phyloP scores from a whole-genome alignment of 2,113 vertebrate genomes.

The Mormyrus lacerda region DNA sequence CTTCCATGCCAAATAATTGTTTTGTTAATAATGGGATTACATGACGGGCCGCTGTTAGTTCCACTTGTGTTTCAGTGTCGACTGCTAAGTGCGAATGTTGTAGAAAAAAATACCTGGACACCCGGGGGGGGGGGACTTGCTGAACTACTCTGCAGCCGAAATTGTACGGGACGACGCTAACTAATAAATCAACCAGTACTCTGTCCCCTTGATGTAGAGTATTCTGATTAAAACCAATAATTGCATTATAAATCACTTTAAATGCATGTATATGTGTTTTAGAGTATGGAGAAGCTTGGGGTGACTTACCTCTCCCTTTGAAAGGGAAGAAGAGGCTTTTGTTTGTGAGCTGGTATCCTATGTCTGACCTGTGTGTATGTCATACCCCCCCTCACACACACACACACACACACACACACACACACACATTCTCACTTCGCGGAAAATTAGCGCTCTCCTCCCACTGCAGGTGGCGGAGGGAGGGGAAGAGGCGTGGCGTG shows the following conservation, averaged over 20 bases:
- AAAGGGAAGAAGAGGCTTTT: neutral
- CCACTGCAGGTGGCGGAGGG: conserved; percentile 45
- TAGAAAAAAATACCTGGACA: neutral
- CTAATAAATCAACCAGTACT: neutral
- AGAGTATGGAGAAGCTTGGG: neutral
- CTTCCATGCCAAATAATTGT: conserved; percentile 3
- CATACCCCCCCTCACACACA: neutral
- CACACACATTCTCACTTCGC: conserved; percentile 42
- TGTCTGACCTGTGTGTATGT: conserved; percentile 10
- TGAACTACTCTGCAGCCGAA: neutral
- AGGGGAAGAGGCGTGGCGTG: conserved; percentile 46
- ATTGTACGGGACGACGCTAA: neutral
- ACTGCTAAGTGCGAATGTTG: neutral
- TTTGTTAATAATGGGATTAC: conserved; percentile 11
- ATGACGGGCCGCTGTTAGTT: neutral
- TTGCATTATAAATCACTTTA: neutral
- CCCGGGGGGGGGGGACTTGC: neutral
- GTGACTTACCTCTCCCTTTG: neutral
- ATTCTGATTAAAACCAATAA: neutral
- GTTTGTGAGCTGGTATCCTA: neutral
- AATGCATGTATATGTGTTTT: neutral
- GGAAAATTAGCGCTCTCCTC: conserved; percentile 55
- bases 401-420: neutral
- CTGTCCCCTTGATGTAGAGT: neutral
- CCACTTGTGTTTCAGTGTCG: neutral